Conservation (phyloP, 2,797 vertebrate genomes). For the Brachymystax lenok region DNA sequence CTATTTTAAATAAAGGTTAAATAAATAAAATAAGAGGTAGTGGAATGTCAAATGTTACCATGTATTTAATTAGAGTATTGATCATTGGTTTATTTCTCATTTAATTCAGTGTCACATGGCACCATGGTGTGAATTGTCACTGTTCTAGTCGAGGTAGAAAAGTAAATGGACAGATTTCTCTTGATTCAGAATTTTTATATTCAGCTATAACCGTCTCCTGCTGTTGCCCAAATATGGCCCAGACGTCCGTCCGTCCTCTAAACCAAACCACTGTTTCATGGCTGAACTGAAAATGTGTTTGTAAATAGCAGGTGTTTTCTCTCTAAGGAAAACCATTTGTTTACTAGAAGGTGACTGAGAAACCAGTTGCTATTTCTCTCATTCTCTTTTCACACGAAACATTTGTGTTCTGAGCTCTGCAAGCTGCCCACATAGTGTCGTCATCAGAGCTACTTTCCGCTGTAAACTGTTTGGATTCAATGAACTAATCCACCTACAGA, state of each 20-base stretch:
- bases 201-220: background rate
- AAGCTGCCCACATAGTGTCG: conserved; percentile 74
- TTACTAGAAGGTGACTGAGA: conserved; percentile 70
- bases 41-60: too few relatives aligned
- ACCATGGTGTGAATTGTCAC: background rate
- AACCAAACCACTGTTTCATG: conserved; percentile 6
- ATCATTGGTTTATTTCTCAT: background rate
- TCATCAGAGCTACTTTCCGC: conserved; percentile 72
- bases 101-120: background rate
- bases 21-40: too few relatives aligned
- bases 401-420: conserved; percentile 72
- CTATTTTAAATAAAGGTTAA: too few relatives aligned
- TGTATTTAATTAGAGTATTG: background rate
- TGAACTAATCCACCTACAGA: conserved; percentile 78
- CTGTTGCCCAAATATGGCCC: conserved; percentile 49
- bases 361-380: conserved; percentile 63
- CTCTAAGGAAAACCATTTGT: conserved; percentile 61
- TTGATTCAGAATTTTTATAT: background rate
- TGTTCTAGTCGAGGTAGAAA: background rate
- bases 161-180: background rate
- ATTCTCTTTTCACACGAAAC: conserved; percentile 57
- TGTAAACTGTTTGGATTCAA: conserved; percentile 82
- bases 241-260: conserved; percentile 20
- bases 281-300: conserved; percentile 32
- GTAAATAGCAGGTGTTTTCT: conserved; percentile 76